Percentiles rank a stretch among this genome's conserved stretches.
These are phyloP conservation scores for Hystrix cristata DNA, from an alignment of 2,113 vertebrate genomes.

Conservation along the genomic window DNA sequence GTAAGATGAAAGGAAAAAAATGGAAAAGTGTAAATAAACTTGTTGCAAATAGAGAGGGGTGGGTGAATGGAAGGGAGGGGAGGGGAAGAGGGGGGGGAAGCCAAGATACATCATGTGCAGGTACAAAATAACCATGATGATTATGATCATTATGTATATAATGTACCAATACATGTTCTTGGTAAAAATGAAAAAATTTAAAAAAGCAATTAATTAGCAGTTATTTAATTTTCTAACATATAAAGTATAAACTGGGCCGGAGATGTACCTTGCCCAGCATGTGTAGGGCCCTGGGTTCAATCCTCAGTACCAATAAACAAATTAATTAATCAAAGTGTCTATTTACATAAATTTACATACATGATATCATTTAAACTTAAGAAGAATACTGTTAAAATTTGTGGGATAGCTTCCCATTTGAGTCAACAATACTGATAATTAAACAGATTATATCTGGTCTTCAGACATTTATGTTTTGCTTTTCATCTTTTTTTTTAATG, in stretches of 20 bases:
- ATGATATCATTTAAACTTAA: conserved; percentile 20
- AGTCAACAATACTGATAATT: not conserved
- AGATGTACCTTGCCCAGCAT: not conserved
- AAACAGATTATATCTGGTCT: not conserved
- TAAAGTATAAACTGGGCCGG: not conserved
- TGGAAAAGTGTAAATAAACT: too few species aligned
- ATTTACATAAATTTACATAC: not conserved
- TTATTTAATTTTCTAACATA: conserved; percentile 32
- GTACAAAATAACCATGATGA: too few species aligned
- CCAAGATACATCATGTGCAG: too few species aligned
- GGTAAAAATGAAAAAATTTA: too few species aligned
- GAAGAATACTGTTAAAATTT: not conserved
- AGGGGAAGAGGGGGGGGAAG: too few species aligned
- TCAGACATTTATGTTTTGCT: not conserved
- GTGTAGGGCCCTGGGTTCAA: not conserved
- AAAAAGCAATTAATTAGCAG: not conserved
- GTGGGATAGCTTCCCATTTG: not conserved
- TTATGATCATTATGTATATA: too few species aligned
- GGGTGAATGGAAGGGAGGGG: too few species aligned
- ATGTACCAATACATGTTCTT: too few species aligned
- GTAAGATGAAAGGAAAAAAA: too few species aligned
- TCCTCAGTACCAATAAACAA: not conserved
- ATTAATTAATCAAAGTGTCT: not conserved
- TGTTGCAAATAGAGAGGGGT: too few species aligned
- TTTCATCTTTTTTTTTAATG: conserved; percentile 6